These are phyloP conservation scores for Anthophora plumipes DNA, from an alignment of 2,888 invertebrate species.

Conservation along the genomic window DNA sequence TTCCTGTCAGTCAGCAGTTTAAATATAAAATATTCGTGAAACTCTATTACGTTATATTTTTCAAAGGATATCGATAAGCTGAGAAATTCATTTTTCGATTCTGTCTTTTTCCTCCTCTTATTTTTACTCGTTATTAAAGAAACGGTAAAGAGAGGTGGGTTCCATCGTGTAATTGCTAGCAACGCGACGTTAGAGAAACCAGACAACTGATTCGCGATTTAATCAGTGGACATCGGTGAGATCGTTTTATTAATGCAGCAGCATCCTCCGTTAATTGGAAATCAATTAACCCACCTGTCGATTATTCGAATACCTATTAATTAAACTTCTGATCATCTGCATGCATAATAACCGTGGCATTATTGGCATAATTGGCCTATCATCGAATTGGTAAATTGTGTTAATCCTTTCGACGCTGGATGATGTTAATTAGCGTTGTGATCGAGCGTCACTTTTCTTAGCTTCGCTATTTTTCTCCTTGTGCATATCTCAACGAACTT, in stretches of 20 bases:
- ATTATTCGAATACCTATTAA: slow-evolving; percentile 49
- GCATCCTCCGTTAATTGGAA: slow-evolving; percentile 34
- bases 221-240: slow-evolving; percentile 9
- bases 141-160: not conserved
- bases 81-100: no score
- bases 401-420: slow-evolving; percentile 11
- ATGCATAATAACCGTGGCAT: slow-evolving; percentile 36
- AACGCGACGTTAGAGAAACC: not conserved
- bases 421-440: not conserved
- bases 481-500: not conserved
- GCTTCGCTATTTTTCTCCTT: no score
- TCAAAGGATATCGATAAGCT: no score
- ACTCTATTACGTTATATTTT: no score
- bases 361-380: slow-evolving; percentile 42
- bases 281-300: slow-evolving; percentile 49
- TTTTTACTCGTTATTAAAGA: not conserved
- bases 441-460: not conserved
- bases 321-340: slow-evolving; percentile 44
- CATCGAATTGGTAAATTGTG: slow-evolving; percentile 29
- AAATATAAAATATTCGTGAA: no score
- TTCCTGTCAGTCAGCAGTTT: no score
- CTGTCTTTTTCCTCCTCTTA: not conserved
- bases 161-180: not conserved
- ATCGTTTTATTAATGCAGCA: slow-evolving; percentile 42
- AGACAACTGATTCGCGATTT: not conserved